Evolutionary conservation across 1,140 invertebrate species (phyloP).

Genomic region (Asobara japonica): DNA sequence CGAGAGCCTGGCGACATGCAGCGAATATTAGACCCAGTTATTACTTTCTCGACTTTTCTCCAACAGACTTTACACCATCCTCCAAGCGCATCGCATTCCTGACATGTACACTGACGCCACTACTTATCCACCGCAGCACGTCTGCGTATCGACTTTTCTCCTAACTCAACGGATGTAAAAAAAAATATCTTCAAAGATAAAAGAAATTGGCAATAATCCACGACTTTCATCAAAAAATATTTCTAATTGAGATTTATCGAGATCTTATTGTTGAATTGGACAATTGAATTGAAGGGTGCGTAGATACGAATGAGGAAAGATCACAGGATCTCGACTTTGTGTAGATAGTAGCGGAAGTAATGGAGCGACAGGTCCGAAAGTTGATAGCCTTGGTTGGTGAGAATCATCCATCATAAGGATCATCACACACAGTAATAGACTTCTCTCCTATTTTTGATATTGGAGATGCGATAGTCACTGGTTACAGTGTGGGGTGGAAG

Average conservation of each 20-base stretch:
- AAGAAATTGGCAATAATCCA: neutral
- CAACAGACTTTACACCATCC: slow-evolving; percentile 34
- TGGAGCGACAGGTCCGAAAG: neutral
- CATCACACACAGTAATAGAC: slow-evolving; percentile 36
- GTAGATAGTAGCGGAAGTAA: neutral
- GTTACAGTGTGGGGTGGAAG: slow-evolving; percentile 25
- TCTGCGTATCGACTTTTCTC: neutral
- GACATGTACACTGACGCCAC: neutral
- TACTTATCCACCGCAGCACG: neutral
- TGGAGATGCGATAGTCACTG: slow-evolving; percentile 42
- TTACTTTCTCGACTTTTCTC: slow-evolving; percentile 57
- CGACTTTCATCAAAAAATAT: no score
- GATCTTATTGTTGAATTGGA: neutral
- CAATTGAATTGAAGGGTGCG: neutral
- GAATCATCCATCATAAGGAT: neutral
- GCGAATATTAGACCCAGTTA: slow-evolving; percentile 65
- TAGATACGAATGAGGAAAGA: neutral
- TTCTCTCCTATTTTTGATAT: slow-evolving; percentile 44
- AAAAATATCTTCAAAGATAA: neutral
- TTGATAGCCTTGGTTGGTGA: slow-evolving; percentile 13
- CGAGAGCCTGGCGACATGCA: slow-evolving; percentile 55
- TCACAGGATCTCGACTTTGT: neutral
- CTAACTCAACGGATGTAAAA: neutral
- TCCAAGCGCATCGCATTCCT: slow-evolving; percentile 37
- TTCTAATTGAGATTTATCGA: neutral